Evolutionary conservation across 2,797 vertebrate genomes (phyloP), one percentile per base, ranked within the genome.

Genomic region (Semaprochilodus insignis): DNA sequence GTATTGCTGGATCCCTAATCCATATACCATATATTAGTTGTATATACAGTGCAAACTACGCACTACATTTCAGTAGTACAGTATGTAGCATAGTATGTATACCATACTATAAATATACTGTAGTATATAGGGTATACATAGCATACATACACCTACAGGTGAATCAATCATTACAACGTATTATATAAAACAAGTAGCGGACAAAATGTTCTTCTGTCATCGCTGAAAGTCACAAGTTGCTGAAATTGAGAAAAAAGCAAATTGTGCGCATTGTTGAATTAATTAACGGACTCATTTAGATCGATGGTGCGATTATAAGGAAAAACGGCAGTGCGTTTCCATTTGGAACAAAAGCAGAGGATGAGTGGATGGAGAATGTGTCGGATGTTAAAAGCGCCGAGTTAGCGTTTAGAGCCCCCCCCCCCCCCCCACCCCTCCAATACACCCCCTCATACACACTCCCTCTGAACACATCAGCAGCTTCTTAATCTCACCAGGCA

Each of bases 261-360:
- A 44, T 23, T 31, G 63, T 70, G 69, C 65, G 60, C 62, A 62
- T 55, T 78, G 81, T 54, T 75, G 81, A 83, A 70, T 78, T 79
- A 87, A 85, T 85, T 85, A 87, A 85, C 76, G 70, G 67, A 62
- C 82, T 55, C 74, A 82, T 84, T 84, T 73, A 84, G 80, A 85
- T 83, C 80, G 63, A 34, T 48, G 11, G 27, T 31, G 19, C 77
- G 79, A 84, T 85, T 71, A 69, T 65, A 80, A 57, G 65, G 71
- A 80, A 44, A n/a, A 72, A 72, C 14, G 40, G 25, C 23, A 34
- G 23, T 17, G 5, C 6, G 66, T 65, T 77, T 73, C 77, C 60
- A 63, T 54, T 66, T 71, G 54, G 80, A 83, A 81, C 81, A 83
- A 83, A 74, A 74, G 78, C n/a, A 13, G 14, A 54, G 71, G 69